Evolutionary conservation across 2,888 invertebrate species (phyloP), one percentile per base, ranked within the genome.

Genomic region (Didymodactylos carnosus): DNA sequence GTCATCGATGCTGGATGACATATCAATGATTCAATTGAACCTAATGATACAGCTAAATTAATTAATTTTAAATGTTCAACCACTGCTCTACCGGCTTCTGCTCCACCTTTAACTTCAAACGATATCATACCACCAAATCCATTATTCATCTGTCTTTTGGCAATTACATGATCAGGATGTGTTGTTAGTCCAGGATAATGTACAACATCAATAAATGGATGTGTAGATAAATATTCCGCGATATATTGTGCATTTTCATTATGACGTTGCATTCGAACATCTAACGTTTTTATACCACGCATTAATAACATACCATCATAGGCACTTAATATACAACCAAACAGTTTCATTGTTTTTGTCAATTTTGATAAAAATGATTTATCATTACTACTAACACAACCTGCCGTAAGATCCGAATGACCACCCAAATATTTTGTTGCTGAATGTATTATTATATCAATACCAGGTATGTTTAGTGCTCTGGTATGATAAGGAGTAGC

Each of bases 1-100:
- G 95, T 95, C 97, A 97, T 97, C 39, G 92, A 83, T 29, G 88
- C 89, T 76, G 95, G 95, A 77, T 94, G 86, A 85, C 94, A 94
- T 5, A 92, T 91, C 77, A 97, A 87, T 81, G 92, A 93, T 82
- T 97, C 94, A 80, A 89, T 92, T 74, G 94, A 94, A 71, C 97
- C 97, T 76, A 98, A 87, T 80, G 94, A 94, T 82, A 94, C 95
- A 7, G 95, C 95, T 49, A 81, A 77, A 35, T 78, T 77, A 1
- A 80, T 78, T 46, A 82, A 41, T 23, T 77, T 76, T 6, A 81
- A n/a, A n/a, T n/a, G n/a, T 77, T 80, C 80, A 11, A 78, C 79
- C 80, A 95, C 90, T 73, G 86, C 88, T 75, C 86, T 86, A 0
- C 91, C 88, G 78, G 91, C 88, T 74, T 88, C 85, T 49, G 90